phyloP scores from a whole-genome alignment of 2,113 vertebrate species.

The Pseudorasbora parva region DNA sequence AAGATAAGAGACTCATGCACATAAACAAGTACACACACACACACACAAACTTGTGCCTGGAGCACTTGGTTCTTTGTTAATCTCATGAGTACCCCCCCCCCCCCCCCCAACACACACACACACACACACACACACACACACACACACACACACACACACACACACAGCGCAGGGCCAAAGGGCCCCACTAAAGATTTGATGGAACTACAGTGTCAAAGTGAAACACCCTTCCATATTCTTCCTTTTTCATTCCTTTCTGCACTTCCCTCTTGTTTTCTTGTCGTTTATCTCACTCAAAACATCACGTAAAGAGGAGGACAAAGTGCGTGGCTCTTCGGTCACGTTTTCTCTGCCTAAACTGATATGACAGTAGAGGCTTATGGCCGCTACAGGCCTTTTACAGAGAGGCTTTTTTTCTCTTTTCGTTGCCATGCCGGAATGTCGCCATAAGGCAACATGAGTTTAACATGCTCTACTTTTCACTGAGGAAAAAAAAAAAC shows the following conservation, averaged over 20 bases:
- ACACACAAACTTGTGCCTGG: constrained; percentile 11
- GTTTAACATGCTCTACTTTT: constrained; percentile 30
- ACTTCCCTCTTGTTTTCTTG: not conserved
- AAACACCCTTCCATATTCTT: not conserved
- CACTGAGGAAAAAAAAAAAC: not conserved
- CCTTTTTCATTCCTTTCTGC: not conserved
- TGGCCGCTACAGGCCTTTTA: not conserved
- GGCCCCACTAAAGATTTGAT: constrained; percentile 14
- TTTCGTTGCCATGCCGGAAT: not conserved
- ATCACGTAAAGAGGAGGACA: not conserved
- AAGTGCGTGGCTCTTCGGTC: constrained; percentile 13
- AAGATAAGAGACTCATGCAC: constrained; percentile 28
- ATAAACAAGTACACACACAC: constrained; percentile 13
- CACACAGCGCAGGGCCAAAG: constrained; percentile 13
- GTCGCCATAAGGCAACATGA: constrained; percentile 8
- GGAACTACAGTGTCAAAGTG: constrained; percentile 13
- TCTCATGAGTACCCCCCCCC: constrained; percentile 18
- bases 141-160: constrained; percentile 8
- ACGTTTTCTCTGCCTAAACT: constrained; percentile 17
- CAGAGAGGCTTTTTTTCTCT: constrained; percentile 5
- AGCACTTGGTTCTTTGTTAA: not conserved
- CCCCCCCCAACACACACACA: constrained; percentile 1
- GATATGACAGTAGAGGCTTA: constrained; percentile 21
- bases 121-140: constrained; percentile 28
- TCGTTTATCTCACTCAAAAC: not conserved